A percentile compares a stretch with the other conserved stretches of the same genome.
Conservation (phyloP, 2,888 invertebrate species). For the Troglohyphantes excavatus region DNA sequence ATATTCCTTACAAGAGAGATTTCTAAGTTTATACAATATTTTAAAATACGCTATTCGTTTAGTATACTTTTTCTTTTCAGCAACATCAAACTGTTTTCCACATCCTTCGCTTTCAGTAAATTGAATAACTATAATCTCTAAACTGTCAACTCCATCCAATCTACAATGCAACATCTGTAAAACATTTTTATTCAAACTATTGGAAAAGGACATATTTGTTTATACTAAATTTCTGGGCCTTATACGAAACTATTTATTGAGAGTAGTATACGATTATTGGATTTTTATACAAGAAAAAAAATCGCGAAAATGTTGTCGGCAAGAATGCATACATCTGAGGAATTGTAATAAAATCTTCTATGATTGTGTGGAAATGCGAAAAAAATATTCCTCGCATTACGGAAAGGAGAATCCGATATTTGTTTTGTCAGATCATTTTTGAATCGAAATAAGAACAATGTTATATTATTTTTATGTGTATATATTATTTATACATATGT, state of each 20-base stretch:
- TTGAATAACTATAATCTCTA: not conserved
- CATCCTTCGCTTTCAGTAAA: not conserved
- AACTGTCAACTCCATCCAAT: not conserved
- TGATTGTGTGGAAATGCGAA: too few relatives aligned
- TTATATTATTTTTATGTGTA: too few relatives aligned
- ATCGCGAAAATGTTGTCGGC: too few relatives aligned
- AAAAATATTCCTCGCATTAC: too few relatives aligned
- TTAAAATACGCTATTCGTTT: not conserved
- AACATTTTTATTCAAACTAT: constrained; percentile 3
- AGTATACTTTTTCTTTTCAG: not conserved
- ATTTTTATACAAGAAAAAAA: not conserved
- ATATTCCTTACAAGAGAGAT: too few relatives aligned
- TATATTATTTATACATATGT: too few relatives aligned
- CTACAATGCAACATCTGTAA: not conserved
- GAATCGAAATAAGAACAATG: too few relatives aligned
- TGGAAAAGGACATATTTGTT: not conserved
- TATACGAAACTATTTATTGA: not conserved
- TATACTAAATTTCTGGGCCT: not conserved
- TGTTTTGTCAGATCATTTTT: too few relatives aligned
- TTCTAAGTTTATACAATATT: too few relatives aligned
- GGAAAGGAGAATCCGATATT: too few relatives aligned
- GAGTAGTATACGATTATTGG: not conserved
- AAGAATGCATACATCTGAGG: too few relatives aligned
- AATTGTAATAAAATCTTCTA: too few relatives aligned
- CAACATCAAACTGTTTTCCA: not conserved